A percentile compares a stretch with the other conserved stretches of the same genome.
These are phyloP conservation scores for Phacellophora camtschatica DNA, from an alignment of 30 jellyfish, hydroid and myxozoan genomes.

Conservation along the genomic window DNA sequence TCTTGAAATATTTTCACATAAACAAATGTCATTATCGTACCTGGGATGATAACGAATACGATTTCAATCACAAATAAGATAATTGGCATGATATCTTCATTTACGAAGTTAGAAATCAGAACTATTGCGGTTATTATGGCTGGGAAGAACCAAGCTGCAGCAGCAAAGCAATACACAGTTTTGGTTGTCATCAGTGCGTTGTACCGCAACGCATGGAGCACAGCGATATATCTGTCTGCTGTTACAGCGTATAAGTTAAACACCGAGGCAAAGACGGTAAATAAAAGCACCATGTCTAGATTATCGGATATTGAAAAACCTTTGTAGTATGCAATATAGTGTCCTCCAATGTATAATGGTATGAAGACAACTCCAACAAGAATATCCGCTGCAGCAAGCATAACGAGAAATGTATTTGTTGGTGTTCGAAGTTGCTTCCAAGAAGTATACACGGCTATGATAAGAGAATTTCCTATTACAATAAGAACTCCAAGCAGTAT, in stretches of 20 bases:
- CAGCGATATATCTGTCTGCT: constrained; percentile 66
- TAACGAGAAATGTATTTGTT: constrained; percentile 61
- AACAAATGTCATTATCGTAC: constrained; percentile 21
- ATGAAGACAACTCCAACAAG: constrained; percentile 53
- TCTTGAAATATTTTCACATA: constrained; percentile 48
- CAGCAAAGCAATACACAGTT: constrained; percentile 9
- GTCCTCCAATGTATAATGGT: constrained; percentile 79
- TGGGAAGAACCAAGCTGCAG: constrained; percentile 70
- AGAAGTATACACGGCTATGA: constrained; percentile 13
- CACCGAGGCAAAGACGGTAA: constrained; percentile 65
- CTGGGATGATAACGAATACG: constrained; percentile 64
- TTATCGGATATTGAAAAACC: constrained; percentile 20
- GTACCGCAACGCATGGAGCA: constrained; percentile 60
- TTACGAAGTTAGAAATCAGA: constrained; percentile 2
- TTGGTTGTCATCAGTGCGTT: constrained; percentile 64
- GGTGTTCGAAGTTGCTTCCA: constrained; percentile 64
- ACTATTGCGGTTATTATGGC: constrained; percentile 7
- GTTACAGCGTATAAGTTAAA: constrained; percentile 74
- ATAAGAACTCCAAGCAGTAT: constrained; percentile 32
- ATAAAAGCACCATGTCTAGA: constrained; percentile 34
- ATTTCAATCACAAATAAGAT: constrained; percentile 26
- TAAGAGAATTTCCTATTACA: constrained; percentile 32
- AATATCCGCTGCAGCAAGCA: constrained; percentile 62
- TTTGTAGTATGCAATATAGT: constrained; percentile 51
- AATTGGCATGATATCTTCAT: background rate